phyloP scores from a whole-genome alignment of 2,797 vertebrate species.

The Clarias pachynema region DNA sequence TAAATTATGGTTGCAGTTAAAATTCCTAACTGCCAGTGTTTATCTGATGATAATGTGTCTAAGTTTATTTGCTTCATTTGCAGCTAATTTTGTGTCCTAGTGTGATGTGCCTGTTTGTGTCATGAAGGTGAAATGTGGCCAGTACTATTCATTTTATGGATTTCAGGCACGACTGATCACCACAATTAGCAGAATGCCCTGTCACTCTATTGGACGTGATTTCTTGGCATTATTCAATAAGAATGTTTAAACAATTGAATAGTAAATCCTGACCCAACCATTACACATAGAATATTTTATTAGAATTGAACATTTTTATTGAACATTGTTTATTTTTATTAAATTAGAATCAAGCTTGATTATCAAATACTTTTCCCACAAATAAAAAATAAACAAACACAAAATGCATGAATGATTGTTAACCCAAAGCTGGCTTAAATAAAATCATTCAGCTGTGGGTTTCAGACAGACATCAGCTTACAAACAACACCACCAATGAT shows the following conservation, averaged over 20 bases:
- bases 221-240: background rate
- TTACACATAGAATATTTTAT: background rate
- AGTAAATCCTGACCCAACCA: background rate
- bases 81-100: conserved; percentile 23
- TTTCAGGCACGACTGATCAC: background rate
- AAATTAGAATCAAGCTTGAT: background rate
- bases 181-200: background rate
- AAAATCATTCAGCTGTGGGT: background rate
- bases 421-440: background rate
- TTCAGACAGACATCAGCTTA: background rate
- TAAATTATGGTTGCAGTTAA: background rate
- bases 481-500: too few relatives aligned
- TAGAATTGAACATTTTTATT: background rate
- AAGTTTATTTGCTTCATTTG: background rate
- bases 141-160: background rate
- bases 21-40: background rate
- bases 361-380: background rate
- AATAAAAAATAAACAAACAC: background rate
- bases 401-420: background rate
- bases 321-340: background rate
- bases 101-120: conserved; percentile 19
- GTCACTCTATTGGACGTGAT: background rate
- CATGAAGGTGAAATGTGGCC: background rate
- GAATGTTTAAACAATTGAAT: background rate
- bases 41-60: background rate